A percentile compares a stretch with the other conserved stretches of the same genome.
These are phyloP conservation scores for Sardinella longiceps DNA, from an alignment of 2,797 vertebrate genomes.

Conservation along the genomic window DNA sequence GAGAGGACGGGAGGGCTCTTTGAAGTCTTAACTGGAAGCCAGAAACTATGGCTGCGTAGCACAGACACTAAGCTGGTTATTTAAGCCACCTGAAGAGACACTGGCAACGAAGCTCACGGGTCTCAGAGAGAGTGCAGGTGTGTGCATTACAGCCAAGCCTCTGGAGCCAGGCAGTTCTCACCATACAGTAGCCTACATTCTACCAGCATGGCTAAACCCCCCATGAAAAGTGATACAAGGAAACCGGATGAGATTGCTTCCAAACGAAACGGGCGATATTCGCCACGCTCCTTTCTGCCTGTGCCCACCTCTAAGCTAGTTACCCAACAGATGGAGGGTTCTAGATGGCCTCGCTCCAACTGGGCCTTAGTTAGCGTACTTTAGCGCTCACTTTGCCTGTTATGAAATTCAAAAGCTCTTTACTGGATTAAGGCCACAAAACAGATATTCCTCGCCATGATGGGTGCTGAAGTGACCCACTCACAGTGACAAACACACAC, in stretches of 20 bases:
- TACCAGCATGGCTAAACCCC: background rate
- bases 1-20: background rate
- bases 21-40: background rate
- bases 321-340: background rate
- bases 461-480: background rate
- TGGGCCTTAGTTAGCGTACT: constrained; percentile 35
- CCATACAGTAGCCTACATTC: background rate
- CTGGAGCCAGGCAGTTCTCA: background rate
- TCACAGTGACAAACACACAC: background rate
- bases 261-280: background rate
- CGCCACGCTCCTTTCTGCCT: background rate
- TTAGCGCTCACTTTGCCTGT: constrained; percentile 38
- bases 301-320: background rate
- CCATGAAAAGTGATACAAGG: background rate
- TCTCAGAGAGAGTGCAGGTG: background rate
- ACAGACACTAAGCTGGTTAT: background rate
- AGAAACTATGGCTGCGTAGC: background rate
- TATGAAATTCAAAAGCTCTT: constrained; percentile 62
- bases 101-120: background rate
- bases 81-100: background rate
- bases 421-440: constrained; percentile 59
- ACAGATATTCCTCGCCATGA: constrained; percentile 39
- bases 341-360: background rate
- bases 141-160: background rate
- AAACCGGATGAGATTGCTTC: background rate